Evolutionary conservation across 2,888 invertebrate genomes (phyloP).

Genomic region (Acrocyrtus sp.): DNA sequence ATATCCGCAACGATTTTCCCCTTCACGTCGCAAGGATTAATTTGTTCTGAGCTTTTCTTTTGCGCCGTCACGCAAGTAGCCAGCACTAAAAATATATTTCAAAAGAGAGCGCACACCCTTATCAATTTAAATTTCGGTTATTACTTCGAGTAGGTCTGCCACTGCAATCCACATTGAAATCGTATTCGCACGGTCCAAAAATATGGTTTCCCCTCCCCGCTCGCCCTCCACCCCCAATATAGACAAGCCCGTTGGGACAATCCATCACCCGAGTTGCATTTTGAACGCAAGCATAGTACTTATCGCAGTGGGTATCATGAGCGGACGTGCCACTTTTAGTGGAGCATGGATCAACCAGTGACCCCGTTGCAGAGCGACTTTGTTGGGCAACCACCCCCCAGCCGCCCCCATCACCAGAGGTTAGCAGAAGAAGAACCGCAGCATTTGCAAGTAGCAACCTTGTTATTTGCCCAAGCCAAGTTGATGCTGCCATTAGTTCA

Average conservation of each 20-base stretch:
- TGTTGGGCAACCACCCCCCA: slow-evolving; percentile 19
- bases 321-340: slow-evolving; percentile 49
- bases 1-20: slow-evolving; percentile 79
- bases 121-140: slow-evolving; percentile 37
- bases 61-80: slow-evolving; percentile 37
- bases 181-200: slow-evolving; percentile 65
- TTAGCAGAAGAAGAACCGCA: no score
- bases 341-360: slow-evolving; percentile 36
- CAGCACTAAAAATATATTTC: slow-evolving; percentile 19
- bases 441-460: slow-evolving; percentile 27
- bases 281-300: slow-evolving; percentile 65
- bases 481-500: slow-evolving; percentile 10
- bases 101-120: slow-evolving; percentile 20
- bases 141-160: slow-evolving; percentile 65
- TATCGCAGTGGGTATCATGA: slow-evolving; percentile 66
- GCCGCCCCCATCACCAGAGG: slow-evolving; percentile 18
- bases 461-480: slow-evolving; percentile 42
- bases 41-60: slow-evolving; percentile 62
- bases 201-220: slow-evolving; percentile 61
- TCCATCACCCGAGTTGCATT: slow-evolving; percentile 63
- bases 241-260: slow-evolving; percentile 66
- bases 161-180: slow-evolving; percentile 65
- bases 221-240: slow-evolving; percentile 61
- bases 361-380: not conserved
- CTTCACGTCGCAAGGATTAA: slow-evolving; percentile 85